Base-by-base conservation (phyloP, 1,140 invertebrate species). In the Cyclina sinensis region DNA sequence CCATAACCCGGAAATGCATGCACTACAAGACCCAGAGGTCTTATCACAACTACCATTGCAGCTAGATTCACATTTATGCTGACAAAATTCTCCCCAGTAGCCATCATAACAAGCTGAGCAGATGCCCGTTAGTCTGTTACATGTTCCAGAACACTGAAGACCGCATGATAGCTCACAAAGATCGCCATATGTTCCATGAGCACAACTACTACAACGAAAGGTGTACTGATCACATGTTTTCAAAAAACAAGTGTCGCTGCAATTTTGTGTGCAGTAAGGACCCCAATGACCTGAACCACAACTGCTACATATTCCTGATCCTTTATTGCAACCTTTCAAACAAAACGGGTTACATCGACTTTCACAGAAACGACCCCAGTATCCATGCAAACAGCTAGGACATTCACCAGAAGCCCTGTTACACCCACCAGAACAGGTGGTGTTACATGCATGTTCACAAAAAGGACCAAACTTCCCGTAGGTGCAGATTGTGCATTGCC, bases 1-100 rank as follows among this genome's bases (percentile, higher is more conserved):
- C 54, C 54, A 59, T 59, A 5, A 24, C n/a, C 54, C 54, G 24
- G 54, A 59, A 4, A 24, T 11, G 21, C 54, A 59, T 7, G 21
- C 7, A 5, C 5, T 59, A n/a, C 54, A 59, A 24, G 9, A 59
- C 16, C 54, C 54, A 11, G 54, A n/a, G 21, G 16, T 24, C n/a
- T 24, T 59, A n/a, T 59, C 24, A n/a, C 54, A 59, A 59, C n/a
- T 59, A 59, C n/a, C 54, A 24, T 59, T 59, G 54, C 54, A 59
- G 9, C 54, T n/a, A n/a, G 54, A 5, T 5, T 59, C 54, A 24
- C 54, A 59, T 59, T 18, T 59, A 24, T 59, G 5, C 21, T 59
- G 7, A 59, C 54, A 59, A 59, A 5, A n/a, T 24, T 18, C 4
- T 59, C 54, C 54, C 54, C 54, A 59, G 21, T 59, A 59, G 5